These are phyloP conservation scores for Parnassius apollo DNA, from an alignment of 2,888 invertebrate genomes.

Conservation along the genomic window DNA sequence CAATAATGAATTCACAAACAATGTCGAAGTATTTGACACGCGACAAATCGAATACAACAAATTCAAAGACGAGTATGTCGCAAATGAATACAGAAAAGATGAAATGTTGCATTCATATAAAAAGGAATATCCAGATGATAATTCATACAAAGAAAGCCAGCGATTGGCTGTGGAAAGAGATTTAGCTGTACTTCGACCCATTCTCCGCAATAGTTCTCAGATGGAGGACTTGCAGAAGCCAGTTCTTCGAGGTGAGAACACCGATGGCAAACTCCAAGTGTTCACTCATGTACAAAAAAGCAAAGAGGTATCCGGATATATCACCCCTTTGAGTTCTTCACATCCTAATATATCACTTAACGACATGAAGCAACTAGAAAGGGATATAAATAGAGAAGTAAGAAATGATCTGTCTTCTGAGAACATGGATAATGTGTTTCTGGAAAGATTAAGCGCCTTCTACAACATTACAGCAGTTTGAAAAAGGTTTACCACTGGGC, in stretches of 20 bases:
- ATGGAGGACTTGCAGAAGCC: constrained; percentile 36
- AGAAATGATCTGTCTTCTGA: constrained; percentile 52
- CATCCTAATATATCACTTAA: constrained; percentile 37
- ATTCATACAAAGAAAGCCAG: constrained; percentile 40
- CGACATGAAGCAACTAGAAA: constrained; percentile 51
- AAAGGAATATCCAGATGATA: constrained; percentile 35
- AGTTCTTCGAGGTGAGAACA: constrained; percentile 42
- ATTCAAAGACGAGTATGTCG: constrained; percentile 47
- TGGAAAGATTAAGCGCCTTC: constrained; percentile 62
- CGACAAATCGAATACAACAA: constrained; percentile 45
- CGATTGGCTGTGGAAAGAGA: constrained; percentile 45
- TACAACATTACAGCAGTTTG: constrained; percentile 66
- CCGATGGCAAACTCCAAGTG: constrained; percentile 65
- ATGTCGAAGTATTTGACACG: constrained; percentile 48
- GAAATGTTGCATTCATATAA: constrained; percentile 28
- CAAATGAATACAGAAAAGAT: constrained; percentile 34
- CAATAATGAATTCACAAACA: constrained; percentile 40
- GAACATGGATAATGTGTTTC: constrained; percentile 54
- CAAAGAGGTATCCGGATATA: constrained; percentile 39
- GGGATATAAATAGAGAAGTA: constrained; percentile 45
- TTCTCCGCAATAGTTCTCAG: constrained; percentile 36
- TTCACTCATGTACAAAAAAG: constrained; percentile 60
- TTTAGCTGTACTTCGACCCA: constrained; percentile 47
- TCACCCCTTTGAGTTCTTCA: constrained; percentile 39
- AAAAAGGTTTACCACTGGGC: constrained; percentile 24